phyloP scores from a whole-genome alignment of 2,797 vertebrate species.

The Gorsachius magnificus region DNA sequence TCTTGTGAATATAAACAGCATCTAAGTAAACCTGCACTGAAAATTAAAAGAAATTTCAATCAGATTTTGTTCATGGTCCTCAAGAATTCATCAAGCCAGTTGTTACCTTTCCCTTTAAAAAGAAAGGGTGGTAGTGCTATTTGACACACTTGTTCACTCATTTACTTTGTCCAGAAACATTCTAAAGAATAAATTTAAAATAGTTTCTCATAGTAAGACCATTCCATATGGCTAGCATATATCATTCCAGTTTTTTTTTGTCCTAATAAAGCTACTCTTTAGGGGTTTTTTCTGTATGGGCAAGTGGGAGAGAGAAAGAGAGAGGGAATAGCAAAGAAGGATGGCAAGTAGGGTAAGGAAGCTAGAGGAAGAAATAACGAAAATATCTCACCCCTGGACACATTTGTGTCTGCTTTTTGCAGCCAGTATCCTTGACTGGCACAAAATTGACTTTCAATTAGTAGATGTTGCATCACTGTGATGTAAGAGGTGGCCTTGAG shows the following conservation, averaged over 20 bases:
- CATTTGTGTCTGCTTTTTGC: not conserved
- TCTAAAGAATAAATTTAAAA: not conserved
- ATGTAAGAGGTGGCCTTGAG: conserved; percentile 13
- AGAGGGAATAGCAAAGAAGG: not conserved
- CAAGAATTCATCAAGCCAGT: not conserved
- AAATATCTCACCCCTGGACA: not conserved
- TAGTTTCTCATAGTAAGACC: not conserved
- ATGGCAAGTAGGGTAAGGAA: not conserved
- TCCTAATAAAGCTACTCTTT: not conserved
- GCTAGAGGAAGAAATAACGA: not conserved
- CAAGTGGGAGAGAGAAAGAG: not conserved
- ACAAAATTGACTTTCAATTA: not conserved
- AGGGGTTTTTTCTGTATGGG: not conserved
- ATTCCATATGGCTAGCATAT: not conserved
- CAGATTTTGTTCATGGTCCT: not conserved
- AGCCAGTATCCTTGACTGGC: not conserved
- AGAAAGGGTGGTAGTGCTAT: not conserved
- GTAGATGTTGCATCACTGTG: not conserved
- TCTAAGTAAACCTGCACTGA: not conserved
- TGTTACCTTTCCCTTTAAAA: not conserved
- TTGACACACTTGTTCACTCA: not conserved
- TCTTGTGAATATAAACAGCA: not conserved
- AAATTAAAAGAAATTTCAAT: not conserved
- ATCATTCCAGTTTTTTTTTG: not conserved
- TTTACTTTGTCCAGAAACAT: not conserved